phyloP scores from a whole-genome alignment of 2,113 vertebrate species.

The Ranitomeya variabilis region DNA sequence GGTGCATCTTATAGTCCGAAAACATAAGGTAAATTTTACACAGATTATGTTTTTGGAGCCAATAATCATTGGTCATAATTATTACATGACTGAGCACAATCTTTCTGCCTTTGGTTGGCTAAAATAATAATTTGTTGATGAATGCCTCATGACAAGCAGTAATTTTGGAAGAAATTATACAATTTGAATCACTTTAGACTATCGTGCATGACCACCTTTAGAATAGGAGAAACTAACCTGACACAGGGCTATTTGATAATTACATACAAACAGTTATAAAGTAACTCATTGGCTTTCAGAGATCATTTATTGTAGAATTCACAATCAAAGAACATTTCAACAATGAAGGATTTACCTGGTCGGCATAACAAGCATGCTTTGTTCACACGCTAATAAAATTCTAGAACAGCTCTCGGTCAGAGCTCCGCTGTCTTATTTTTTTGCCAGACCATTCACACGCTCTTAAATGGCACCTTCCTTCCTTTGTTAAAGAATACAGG shows the following conservation, averaged over 20 bases:
- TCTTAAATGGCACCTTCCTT: neutral
- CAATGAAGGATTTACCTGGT: neutral
- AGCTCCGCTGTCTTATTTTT: neutral
- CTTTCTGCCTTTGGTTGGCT: no score
- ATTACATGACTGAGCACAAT: no score
- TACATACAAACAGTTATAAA: neutral
- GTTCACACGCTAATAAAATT: slow-evolving; percentile 1
- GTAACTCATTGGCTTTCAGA: slow-evolving; percentile 16
- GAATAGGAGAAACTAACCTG: neutral
- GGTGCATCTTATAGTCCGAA: no score
- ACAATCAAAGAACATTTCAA: slow-evolving; percentile 38
- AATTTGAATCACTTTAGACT: no score
- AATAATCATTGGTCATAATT: no score
- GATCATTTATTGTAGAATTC: slow-evolving; percentile 42
- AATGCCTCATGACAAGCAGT: no score
- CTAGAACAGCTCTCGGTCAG: neutral
- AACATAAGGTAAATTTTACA: no score
- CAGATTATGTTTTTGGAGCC: no score
- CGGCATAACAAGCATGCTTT: neutral
- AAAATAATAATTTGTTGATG: no score
- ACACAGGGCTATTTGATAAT: neutral
- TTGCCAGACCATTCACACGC: neutral
- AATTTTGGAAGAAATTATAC: no score
- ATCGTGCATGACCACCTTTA: neutral
- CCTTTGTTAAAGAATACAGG: neutral